Base-by-base conservation (phyloP, 1,140 invertebrate genomes). In the Calliopsis andreniformis region DNA sequence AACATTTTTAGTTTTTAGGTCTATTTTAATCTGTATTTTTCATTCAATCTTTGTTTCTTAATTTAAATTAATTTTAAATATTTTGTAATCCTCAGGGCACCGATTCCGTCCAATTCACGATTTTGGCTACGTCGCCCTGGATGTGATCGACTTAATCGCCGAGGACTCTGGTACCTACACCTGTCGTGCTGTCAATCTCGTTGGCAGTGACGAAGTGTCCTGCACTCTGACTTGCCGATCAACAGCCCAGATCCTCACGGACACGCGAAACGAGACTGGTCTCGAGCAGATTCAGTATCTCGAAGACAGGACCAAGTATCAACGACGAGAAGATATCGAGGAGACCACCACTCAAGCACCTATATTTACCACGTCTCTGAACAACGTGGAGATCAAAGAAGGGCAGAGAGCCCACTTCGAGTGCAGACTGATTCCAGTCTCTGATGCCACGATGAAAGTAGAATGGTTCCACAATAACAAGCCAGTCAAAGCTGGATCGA, bases 381-480 rank as follows among this genome's bases (percentile, higher is more conserved):
- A 97, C 87, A 97, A 97, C 86, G 94, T 97, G 35, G 96, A 98
- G 86, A 96, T 99, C 68, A 97, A 97, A 88, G 99, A 99, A 93
- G 97, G 97, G 23, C 97, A 99, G 89, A 93, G 97, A 59, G 98
- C 98, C 32, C 98, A 99, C 87, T 99, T 99, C 88, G 98, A 99
- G 91, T 98, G 97, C 86, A 95, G 98, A 43, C 91, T 99, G 14
- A 98, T 99, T 84, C 99, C 99, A 10, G 97, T 99, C 25, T 98
- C 98, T 47, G 98, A 99, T 93, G 94, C 97, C 0, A 97, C 97
- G 0, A 97, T 99, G 96, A 97, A 97, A 90, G 98, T 99, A 0
- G 97, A 99, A 93, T 99, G 99, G 99, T 99, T 97, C 92, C 97
- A 98, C 79, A 98, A 99, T 89, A 98, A 97, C 86, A 93, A 95